Percentiles rank a stretch among this genome's conserved stretches.
Evolutionary conservation across 2,797 vertebrate species (phyloP).

Genomic region (Sarcophilus harrisii): DNA sequence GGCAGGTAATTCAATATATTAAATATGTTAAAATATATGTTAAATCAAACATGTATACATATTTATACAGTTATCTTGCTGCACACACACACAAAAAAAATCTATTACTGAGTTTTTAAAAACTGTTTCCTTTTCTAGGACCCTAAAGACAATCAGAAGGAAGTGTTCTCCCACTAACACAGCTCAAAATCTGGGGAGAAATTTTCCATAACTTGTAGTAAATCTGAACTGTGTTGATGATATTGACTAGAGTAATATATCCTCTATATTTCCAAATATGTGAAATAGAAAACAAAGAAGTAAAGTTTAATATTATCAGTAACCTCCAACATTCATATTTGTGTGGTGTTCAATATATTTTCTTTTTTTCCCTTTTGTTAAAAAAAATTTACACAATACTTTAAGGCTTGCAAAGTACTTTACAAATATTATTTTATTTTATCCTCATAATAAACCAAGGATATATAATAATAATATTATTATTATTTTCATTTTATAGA

Average conservation of each 20-base stretch:
- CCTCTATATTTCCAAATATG: neutral
- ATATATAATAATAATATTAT: neutral
- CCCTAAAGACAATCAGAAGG: neutral
- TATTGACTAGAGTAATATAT: neutral
- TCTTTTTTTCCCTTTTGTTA: too few relatives aligned
- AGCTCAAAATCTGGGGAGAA: constrained; percentile 23
- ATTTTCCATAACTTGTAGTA: neutral
- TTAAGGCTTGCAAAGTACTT: neutral
- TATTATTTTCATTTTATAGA: neutral
- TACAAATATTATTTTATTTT: neutral
- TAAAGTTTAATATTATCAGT: neutral
- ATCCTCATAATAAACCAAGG: neutral
- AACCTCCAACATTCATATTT: neutral
- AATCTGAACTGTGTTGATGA: neutral
- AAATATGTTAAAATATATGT: too few relatives aligned
- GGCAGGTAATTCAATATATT: too few relatives aligned
- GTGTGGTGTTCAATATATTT: neutral
- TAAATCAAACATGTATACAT: too few relatives aligned
- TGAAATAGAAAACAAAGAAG: neutral
- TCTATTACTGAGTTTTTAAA: neutral
- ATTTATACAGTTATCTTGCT: too few relatives aligned
- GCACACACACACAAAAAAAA: too few relatives aligned
- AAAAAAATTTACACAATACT: neutral
- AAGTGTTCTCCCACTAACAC: constrained; percentile 35
- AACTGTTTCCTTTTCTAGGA: neutral